Percentiles rank a stretch among this genome's conserved stretches.
These are phyloP conservation scores for Notechis scutatus DNA, from an alignment of 2,113 vertebrate genomes.

Conservation along the genomic window DNA sequence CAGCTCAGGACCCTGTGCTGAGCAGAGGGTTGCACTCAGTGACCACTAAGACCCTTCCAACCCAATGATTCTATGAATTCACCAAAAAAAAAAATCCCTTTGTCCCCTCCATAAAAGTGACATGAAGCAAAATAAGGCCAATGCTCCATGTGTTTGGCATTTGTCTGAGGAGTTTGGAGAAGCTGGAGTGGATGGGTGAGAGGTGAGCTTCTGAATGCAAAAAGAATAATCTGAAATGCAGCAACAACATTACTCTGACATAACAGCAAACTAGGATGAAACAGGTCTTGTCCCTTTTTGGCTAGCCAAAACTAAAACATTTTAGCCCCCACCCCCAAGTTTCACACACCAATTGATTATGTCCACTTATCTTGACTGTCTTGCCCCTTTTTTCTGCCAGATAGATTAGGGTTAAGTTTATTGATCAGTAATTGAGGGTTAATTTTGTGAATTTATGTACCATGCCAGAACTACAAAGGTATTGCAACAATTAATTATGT, in stretches of 20 bases:
- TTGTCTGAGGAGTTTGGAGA: not conserved
- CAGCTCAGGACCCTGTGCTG: not conserved
- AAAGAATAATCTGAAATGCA: not conserved
- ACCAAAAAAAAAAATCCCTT: not conserved
- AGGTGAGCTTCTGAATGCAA: not conserved
- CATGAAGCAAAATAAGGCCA: not conserved
- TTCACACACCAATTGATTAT: not conserved
- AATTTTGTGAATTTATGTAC: not conserved
- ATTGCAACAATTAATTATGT: too few species aligned
- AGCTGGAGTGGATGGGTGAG: not conserved
- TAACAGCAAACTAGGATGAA: not conserved
- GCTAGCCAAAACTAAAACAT: not conserved
- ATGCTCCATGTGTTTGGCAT: not conserved
- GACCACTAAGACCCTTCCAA: not conserved
- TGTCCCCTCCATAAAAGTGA: not conserved
- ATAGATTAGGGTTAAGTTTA: not conserved
- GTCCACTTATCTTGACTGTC: not conserved
- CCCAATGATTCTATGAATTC: not conserved
- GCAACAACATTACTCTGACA: not conserved
- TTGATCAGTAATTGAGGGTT: not conserved
- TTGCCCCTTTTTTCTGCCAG: not conserved
- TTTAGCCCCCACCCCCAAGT: too few species aligned
- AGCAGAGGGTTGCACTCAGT: not conserved
- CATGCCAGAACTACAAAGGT: not conserved
- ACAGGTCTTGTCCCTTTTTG: not conserved